A percentile compares a stretch with the other conserved stretches of the same genome.
Conservation (phyloP, 2,888 invertebrate species). For the Plagodis dolabraria region DNA sequence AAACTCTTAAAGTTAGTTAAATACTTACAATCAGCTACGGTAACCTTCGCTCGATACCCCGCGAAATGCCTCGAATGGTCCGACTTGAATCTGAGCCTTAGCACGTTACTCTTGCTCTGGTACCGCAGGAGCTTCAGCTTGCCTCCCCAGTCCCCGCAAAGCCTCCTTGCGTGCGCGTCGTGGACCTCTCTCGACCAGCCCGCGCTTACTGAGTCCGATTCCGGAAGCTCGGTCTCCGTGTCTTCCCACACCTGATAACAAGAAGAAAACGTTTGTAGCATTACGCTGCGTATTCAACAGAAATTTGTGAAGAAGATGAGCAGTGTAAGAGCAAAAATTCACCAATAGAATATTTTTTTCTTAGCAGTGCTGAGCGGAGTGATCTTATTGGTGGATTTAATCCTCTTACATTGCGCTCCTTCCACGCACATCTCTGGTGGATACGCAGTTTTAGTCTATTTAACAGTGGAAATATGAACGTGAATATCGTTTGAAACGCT, state of each 20-base stretch:
- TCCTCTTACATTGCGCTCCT: too few species aligned
- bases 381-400: too few species aligned
- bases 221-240: conserved; percentile 62
- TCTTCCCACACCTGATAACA: conserved; percentile 71
- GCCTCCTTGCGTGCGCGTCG: conserved; percentile 68
- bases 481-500: too few species aligned
- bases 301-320: too few species aligned
- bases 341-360: too few species aligned
- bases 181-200: conserved; percentile 68
- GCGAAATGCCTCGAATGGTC: conserved; percentile 92
- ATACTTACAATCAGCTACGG: conserved; percentile 89
- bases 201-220: conserved; percentile 69
- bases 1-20: too few species aligned
- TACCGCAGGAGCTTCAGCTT: conserved; percentile 89
- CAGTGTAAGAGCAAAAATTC: too few species aligned
- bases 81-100: conserved; percentile 89
- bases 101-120: conserved; percentile 85
- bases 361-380: too few species aligned
- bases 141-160: conserved; percentile 93
- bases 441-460: too few species aligned
- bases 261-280: background rate
- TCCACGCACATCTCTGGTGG: too few species aligned
- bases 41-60: conserved; percentile 89
- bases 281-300: too few species aligned
- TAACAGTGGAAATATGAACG: too few species aligned